phyloP scores from a whole-genome alignment of 2,888 invertebrate genomes.

The Gnatocerus cornutus region DNA sequence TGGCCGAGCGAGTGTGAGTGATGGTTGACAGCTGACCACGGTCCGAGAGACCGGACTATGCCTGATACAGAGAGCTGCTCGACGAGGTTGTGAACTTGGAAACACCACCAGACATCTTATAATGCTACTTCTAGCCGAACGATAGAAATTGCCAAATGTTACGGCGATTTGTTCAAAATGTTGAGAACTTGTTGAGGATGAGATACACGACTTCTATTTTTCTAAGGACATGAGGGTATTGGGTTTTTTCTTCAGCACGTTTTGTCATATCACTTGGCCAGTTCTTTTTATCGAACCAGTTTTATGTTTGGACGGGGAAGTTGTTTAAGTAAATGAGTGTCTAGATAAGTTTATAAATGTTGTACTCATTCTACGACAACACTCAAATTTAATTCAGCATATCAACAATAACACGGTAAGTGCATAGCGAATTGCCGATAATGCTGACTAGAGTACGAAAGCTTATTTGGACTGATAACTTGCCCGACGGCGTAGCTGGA shows the following conservation, averaged over 20 bases:
- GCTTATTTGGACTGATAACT: too few relatives aligned
- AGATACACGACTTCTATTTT: conserved; percentile 5
- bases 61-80: conserved; percentile 5
- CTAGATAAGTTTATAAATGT: too few relatives aligned
- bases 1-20: conserved; percentile 70
- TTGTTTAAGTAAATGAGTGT: too few relatives aligned
- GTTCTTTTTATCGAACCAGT: too few relatives aligned
- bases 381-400: too few relatives aligned
- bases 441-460: too few relatives aligned
- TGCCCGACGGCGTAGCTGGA: too few relatives aligned
- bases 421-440: too few relatives aligned
- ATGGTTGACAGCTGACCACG: conserved; percentile 71
- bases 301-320: too few relatives aligned
- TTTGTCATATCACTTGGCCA: too few relatives aligned
- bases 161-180: conserved; percentile 29
- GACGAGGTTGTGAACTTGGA: conserved; percentile 44
- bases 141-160: conserved; percentile 5
- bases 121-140: neutral
- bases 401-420: too few relatives aligned
- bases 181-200: neutral
- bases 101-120: conserved; percentile 36
- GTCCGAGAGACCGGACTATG: conserved; percentile 62
- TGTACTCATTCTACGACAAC: too few relatives aligned
- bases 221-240: neutral
- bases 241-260: neutral